Base-by-base conservation (phyloP, 2,113 vertebrate species). In the Melanostigma gelatinosum region DNA sequence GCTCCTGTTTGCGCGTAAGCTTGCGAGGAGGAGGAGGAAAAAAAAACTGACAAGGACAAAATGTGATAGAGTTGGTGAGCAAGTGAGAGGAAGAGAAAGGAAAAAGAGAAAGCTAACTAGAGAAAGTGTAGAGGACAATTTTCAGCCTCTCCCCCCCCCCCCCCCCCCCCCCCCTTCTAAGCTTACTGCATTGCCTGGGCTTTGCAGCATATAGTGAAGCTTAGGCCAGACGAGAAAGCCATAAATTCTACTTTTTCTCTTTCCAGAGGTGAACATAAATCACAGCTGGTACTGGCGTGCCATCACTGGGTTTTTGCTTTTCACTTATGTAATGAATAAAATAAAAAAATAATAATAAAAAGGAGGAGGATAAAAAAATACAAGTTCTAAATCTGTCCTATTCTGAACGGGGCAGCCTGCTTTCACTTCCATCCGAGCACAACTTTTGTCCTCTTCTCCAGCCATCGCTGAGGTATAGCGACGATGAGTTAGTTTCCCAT, bases 281-380 rank as follows among this genome's bases (percentile, higher is more conserved):
- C 93, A 95, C 32, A 42, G 85, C 84, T 85, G 82, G 65, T 84
- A 84, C 87, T 65, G 77, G 85, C 75, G 57, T 84, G 80, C 90
- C 90, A 92, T 93, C 87, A 89, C 88, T 87, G 82, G 82, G 84
- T 93, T 93, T 93, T 92, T 94, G 93, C 93, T 92, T 93, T 93
- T 93, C 83, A 94, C 90, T 94, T 93, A 93, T 94, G 88, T 93
- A 94, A 94, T 94, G 91, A 93, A 95, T 91, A 84, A 92, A 85
- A 93, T 84, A 88, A 87, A 83, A 86, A 72, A 89, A 24, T 24
- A 24, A 24, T 1, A 24, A 24, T 24, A 7, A 34, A 10, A 22
- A 54, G 22, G 22, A 54, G 8, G 46, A 48, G 44, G 24, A 46
- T 15, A 9, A 16, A 85, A 86, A 75, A 86, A 91, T 88, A 88